Evolutionary conservation across 1,140 invertebrate species (phyloP), one percentile per base, ranked within the genome.

Genomic region (Leptoteleia sp.): DNA sequence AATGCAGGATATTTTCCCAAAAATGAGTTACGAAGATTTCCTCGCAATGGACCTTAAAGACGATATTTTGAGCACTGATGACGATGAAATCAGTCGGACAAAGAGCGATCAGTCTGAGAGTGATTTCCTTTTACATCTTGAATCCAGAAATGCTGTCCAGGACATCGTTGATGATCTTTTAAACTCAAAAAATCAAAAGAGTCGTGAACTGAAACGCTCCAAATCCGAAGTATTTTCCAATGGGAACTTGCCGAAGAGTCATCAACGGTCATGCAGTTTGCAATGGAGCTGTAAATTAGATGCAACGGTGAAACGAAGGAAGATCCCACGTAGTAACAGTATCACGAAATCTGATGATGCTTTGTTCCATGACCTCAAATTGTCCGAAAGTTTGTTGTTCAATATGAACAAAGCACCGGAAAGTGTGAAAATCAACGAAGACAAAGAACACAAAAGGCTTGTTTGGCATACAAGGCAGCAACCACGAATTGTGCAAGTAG

Each of bases 1-100:
- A 1, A 94, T 95, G 93, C 93, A 95, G 87, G 90, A 91, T 75
- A 91, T 91, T 67, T 93, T 94, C 82, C 92, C 92, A 5, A 93
- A 93, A 84, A 92, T 93, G 91, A 91, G 90, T 22, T 92, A 91
- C 76, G 92, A 92, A 71, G 91, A 92, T 79, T 84, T 91, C 29
- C 83, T 90, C 35, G 86, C 86, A 0, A 90, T 92, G 81, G 92
- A 93, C 82, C 82, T 92, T 6, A 93, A 93, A 80, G 89, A 88
- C 62, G 85, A 84, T 22, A 89, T 89, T 13, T 40, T 89, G 11
- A 55, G 79, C 0, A 59, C 82, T 0, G 88, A 89, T 8, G 85
- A 86, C 4, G 88, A 89, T 1, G 86, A 88, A 4, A 76, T 84
- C 4, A 52, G 22, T 5, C 27, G 11, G n/a, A 71, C 79, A 1